Evolutionary conservation across 2,113 vertebrate species (phyloP).

Genomic region (Ammodytes marinus): DNA sequence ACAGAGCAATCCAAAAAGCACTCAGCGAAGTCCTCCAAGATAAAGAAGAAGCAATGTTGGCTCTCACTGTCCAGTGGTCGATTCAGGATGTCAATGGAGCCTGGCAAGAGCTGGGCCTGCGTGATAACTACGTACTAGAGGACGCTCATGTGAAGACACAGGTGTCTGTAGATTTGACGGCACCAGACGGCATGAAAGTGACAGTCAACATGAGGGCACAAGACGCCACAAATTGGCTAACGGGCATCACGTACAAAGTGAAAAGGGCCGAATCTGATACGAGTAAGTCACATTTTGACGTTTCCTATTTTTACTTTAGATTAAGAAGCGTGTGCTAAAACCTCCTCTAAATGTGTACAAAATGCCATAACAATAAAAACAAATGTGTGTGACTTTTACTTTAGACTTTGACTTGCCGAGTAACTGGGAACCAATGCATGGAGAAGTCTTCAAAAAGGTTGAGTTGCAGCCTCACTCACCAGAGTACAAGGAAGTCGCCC

Average conservation of each 20-base stretch:
- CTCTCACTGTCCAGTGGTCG: constrained; percentile 63
- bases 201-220: constrained; percentile 29
- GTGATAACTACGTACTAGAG: constrained; percentile 68
- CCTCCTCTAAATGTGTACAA: background rate
- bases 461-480: constrained; percentile 23
- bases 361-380: background rate
- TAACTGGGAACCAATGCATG: constrained; percentile 62
- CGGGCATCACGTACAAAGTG: constrained; percentile 45
- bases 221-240: constrained; percentile 34
- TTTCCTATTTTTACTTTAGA: background rate
- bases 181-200: background rate
- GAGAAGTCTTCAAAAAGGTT: constrained; percentile 48
- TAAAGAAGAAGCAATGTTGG: constrained; percentile 50
- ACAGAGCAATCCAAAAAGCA: constrained; percentile 22
- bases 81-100: background rate
- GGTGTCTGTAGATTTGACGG: background rate
- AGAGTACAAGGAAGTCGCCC: constrained; percentile 23
- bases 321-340: background rate
- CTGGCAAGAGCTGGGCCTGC: constrained; percentile 59
- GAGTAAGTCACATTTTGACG: background rate
- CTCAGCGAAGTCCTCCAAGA: constrained; percentile 10
- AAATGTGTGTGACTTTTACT: accelerated
- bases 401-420: constrained; percentile 23
- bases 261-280: constrained; percentile 36
- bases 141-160: background rate